Evolutionary conservation across 2,113 vertebrate species (phyloP), one percentile per base, ranked within the genome.

Genomic region (Bufo bufo): DNA sequence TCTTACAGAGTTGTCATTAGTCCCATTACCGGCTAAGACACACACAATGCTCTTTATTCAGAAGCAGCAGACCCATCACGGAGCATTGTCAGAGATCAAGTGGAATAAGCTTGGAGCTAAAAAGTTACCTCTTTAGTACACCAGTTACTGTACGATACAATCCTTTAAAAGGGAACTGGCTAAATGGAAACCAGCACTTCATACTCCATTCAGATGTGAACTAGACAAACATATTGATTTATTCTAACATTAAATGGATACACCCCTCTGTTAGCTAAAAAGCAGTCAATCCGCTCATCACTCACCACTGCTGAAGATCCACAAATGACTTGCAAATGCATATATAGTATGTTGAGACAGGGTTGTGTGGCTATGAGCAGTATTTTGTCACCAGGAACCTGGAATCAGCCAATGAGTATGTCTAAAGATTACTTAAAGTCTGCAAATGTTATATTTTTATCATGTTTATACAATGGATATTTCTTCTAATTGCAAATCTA

Each of bases 1-100:
- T 63, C 71, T 77, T 47, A 33, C 72, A 84, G 74, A 84, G 72
- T 83, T 89, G 82, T 69, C 82, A 89, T 89, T 89, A 88, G 75
- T 65, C 87, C 80, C 75, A 63, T 84, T 82, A 56, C 74, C 47
- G 50, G 33, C 81, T 65, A 49, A 84, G 59, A 63, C 50, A 49
- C 82, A 71, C 47, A 84, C 65, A 84, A 85, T 71, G 77, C 33
- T 49, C 23, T 58, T 71, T 79, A 87, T 69, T 80, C 19, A 23
- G 82, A 49, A 84, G 63, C 82, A 71, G 77, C 85, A 72, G 77
- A 66, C 77, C 85, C 45, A 66, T 81, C 63, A 87, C 52, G 72
- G 82, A 69, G 77, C 85, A 71, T 66, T 81, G 77, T 81, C 63
- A 72, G 63, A 81, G 77, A 79, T 69, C 77, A 87, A 72, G 63